These are phyloP conservation scores for Tolmerus cingulatus DNA, from an alignment of 2,888 invertebrate genomes.

Conservation along the genomic window DNA sequence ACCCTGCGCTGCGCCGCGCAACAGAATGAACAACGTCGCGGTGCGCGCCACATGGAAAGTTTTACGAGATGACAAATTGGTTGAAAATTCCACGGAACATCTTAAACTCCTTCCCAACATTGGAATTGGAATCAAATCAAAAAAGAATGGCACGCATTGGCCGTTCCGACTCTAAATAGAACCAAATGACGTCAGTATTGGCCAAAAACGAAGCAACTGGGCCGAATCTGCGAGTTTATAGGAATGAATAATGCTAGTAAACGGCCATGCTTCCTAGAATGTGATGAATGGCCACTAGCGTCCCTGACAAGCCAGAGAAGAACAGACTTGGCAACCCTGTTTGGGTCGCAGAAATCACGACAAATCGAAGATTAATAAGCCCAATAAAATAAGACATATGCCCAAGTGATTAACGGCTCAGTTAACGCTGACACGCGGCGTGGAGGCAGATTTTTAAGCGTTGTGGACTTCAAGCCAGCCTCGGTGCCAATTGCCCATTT, in stretches of 20 bases:
- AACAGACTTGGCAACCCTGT: neutral
- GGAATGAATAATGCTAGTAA: neutral
- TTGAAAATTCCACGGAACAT: slow-evolving; percentile 3
- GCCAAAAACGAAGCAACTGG: neutral
- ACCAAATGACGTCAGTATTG: slow-evolving; percentile 4
- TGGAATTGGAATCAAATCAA: neutral
- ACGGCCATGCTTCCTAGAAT: neutral
- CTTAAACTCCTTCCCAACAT: neutral
- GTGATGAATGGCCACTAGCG: neutral
- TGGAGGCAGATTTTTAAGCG: slow-evolving; percentile 19
- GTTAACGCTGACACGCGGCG: slow-evolving; percentile 1
- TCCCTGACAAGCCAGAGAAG: neutral
- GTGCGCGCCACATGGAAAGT: neutral
- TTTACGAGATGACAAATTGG: neutral
- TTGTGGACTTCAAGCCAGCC: neutral
- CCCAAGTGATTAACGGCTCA: neutral
- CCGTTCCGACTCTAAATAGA: slow-evolving; percentile 6
- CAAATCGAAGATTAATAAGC: slow-evolving; percentile 32
- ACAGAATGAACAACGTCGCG: neutral
- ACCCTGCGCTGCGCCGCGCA: neutral
- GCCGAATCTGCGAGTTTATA: neutral
- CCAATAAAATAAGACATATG: slow-evolving; percentile 2
- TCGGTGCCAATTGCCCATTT: neutral
- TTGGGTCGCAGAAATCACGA: neutral
- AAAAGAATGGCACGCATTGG: neutral